Evolutionary conservation across 1,140 invertebrate genomes (phyloP).

Genomic region (Zaprionus ornatus): DNA sequence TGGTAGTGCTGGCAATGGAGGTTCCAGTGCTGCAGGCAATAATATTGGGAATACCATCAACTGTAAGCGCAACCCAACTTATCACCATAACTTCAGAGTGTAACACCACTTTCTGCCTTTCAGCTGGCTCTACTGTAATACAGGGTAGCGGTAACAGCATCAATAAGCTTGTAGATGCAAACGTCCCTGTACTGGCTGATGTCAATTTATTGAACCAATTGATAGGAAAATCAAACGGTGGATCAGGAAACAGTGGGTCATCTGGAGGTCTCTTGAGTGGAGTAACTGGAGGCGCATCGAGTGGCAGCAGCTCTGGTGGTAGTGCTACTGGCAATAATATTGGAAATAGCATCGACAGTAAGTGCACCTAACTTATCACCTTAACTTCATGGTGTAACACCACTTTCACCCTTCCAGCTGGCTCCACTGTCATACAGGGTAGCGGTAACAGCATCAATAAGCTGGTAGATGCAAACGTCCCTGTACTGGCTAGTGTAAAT

Average conservation of each 20-base stretch:
- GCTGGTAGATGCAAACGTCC: neutral
- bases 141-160: neutral
- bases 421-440: neutral
- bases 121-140: neutral
- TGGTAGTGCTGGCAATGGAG: neutral
- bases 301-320: neutral
- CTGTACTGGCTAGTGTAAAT: neutral
- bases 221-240: neutral
- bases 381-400: too few species aligned
- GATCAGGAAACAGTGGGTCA: too few species aligned
- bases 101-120: too few species aligned
- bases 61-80: neutral
- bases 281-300: neutral
- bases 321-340: neutral
- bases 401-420: neutral
- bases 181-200: neutral
- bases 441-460: neutral
- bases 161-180: neutral
- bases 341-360: neutral
- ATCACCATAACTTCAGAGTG: neutral
- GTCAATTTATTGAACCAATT: neutral
- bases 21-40: neutral
- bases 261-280: neutral
- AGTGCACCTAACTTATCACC: neutral
- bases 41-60: neutral